Conservation (phyloP, 2,113 vertebrate genomes). For the Ifrita kowaldi region DNA sequence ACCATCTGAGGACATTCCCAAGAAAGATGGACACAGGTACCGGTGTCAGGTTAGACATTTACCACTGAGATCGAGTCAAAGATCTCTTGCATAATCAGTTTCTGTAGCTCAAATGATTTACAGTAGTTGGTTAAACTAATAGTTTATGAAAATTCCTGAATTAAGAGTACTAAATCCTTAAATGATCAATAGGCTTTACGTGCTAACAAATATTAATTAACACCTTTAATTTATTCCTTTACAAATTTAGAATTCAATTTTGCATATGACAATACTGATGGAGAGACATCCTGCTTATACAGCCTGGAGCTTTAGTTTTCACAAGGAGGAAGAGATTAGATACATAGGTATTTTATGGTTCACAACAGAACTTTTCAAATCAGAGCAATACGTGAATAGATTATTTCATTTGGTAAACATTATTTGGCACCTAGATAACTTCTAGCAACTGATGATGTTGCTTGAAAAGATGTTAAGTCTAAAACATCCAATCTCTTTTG, state of each 20-base stretch:
- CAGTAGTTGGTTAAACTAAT: not conserved
- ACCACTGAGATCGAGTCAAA: not conserved
- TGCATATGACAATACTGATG: not conserved
- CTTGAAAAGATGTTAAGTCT: not conserved
- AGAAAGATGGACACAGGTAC: not conserved
- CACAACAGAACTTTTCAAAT: not conserved
- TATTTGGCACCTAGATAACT: not conserved
- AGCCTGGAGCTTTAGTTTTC: not conserved
- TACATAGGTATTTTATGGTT: not conserved
- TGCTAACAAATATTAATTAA: not conserved
- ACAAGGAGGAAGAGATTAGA: not conserved
- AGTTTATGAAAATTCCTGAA: not conserved
- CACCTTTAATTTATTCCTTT: not conserved
- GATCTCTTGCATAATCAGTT: not conserved
- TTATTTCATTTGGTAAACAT: not conserved
- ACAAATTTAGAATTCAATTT: not conserved
- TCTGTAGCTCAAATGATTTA: not conserved
- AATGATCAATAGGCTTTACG: not conserved
- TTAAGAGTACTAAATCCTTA: not conserved
- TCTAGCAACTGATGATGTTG: not conserved
- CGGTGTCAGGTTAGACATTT: not conserved
- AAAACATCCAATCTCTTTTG: not conserved
- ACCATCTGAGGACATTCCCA: not conserved
- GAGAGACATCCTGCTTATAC: not conserved
- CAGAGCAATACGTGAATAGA: not conserved